A percentile compares a stretch with the other conserved stretches of the same genome.
phyloP scores from a whole-genome alignment of 2,888 invertebrate species.

The Molanna angustata region DNA sequence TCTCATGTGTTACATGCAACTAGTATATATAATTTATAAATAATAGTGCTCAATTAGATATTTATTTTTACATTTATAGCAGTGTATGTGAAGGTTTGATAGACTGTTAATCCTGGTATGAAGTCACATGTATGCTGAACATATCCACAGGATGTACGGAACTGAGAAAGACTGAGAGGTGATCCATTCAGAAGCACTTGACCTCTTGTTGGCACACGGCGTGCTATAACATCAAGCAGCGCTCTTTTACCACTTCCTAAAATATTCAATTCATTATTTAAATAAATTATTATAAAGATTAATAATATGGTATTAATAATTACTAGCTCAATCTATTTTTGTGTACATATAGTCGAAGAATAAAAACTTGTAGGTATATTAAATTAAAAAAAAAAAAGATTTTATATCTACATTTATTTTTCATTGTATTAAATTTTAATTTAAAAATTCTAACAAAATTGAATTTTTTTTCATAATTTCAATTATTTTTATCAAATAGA shows the following conservation, averaged over 20 bases:
- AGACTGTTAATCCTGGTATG: conserved; percentile 82
- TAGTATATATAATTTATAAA: too few species aligned
- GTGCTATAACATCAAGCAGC: conserved; percentile 86
- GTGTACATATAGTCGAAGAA: background rate
- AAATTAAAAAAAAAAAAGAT: too few species aligned
- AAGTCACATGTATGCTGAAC: conserved; percentile 85
- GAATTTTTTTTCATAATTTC: too few species aligned
- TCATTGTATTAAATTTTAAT: too few species aligned
- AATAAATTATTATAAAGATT: background rate
- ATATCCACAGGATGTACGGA: conserved; percentile 83
- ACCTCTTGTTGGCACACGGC: conserved; percentile 80
- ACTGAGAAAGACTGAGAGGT: conserved; percentile 74
- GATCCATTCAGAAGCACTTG: conserved; percentile 88
- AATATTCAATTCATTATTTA: background rate
- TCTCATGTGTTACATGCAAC: too few species aligned
- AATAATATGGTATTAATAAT: background rate
- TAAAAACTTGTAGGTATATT: too few species aligned
- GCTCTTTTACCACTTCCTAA: conserved; percentile 93
- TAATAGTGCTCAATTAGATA: too few species aligned
- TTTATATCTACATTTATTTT: too few species aligned
- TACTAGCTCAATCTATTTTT: background rate
- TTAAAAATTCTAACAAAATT: too few species aligned
- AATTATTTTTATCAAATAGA: too few species aligned
- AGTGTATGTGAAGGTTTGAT: conserved; percentile 79
- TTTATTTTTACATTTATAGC: conserved; percentile 74